These are phyloP conservation scores for Amblyopsis hoosieri DNA, from an alignment of 2,797 vertebrate genomes.

Conservation along the genomic window DNA sequence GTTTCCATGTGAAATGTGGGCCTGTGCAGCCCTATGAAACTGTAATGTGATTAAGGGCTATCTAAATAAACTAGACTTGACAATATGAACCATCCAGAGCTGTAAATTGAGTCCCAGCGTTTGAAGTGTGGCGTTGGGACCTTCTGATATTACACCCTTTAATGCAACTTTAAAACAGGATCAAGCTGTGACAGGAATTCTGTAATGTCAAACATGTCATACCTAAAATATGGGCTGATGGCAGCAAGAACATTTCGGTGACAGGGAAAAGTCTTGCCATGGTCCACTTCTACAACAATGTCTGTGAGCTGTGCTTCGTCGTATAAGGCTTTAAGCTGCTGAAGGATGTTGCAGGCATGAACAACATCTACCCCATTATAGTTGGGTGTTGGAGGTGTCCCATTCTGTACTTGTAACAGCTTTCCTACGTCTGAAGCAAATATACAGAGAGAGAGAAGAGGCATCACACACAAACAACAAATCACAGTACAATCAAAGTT, in stretches of 20 bases:
- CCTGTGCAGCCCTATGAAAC: too few relatives aligned
- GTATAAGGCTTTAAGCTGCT: conserved; percentile 97
- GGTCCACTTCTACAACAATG: conserved; percentile 97
- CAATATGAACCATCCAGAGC: too few relatives aligned
- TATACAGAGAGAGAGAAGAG: conserved; percentile 8
- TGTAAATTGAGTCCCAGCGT: too few relatives aligned
- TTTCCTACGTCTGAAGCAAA: conserved; percentile 87
- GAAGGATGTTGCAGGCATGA: conserved; percentile 96
- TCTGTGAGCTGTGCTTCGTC: conserved; percentile 98
- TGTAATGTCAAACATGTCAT: conserved; percentile 30
- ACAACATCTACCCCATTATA: conserved; percentile 91
- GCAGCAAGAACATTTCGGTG: conserved; percentile 98
- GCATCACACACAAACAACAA: too few relatives aligned
- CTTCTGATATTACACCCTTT: too few relatives aligned
- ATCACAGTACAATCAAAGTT: too few relatives aligned
- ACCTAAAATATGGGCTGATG: conserved; percentile 99
- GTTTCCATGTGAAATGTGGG: too few relatives aligned
- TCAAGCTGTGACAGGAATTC: neutral
- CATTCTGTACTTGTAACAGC: conserved; percentile 95
- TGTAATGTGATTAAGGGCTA: too few relatives aligned
- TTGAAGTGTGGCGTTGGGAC: too few relatives aligned
- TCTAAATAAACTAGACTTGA: too few relatives aligned
- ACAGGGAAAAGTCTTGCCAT: conserved; percentile 95
- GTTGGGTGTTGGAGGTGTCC: conserved; percentile 86
- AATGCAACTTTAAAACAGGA: too few relatives aligned